Percentiles rank a stretch among this genome's conserved stretches.
These are phyloP conservation scores for Paramormyrops kingsleyae DNA, from an alignment of 2,113 vertebrate genomes.

Conservation along the genomic window DNA sequence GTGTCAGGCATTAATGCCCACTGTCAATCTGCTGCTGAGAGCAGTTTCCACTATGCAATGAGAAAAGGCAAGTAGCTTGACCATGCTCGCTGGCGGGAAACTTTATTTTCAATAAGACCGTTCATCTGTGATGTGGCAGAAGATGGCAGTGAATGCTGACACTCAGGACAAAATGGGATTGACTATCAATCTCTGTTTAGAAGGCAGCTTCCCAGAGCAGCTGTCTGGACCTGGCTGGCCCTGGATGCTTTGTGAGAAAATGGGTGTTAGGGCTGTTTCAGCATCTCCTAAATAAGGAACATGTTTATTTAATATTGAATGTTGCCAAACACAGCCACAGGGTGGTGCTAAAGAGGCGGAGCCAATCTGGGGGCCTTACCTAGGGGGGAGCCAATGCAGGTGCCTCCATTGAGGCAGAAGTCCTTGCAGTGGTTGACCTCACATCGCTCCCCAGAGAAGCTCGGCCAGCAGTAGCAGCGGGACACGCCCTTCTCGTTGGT, in stretches of 20 bases:
- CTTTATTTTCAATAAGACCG: background rate
- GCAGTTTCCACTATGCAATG: background rate
- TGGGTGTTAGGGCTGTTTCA: background rate
- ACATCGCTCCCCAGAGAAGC: constrained; percentile 75
- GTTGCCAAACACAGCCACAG: background rate
- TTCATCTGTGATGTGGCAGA: background rate
- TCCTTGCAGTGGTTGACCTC: constrained; percentile 74
- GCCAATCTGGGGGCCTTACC: constrained; percentile 49
- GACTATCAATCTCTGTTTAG: background rate
- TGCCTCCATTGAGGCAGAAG: constrained; percentile 77
- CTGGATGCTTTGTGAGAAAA: background rate
- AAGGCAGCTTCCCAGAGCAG: background rate
- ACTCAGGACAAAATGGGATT: constrained; percentile 1
- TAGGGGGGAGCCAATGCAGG: constrained; percentile 66
- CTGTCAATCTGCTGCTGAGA: background rate
- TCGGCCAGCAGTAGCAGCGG: constrained; percentile 77
- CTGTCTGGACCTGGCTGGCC: background rate
- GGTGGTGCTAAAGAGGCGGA: background rate
- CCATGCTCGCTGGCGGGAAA: background rate
- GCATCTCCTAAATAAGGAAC: background rate
- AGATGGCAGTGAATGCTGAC: background rate
- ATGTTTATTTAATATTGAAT: background rate
- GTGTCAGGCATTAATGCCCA: background rate
- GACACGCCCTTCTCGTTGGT: constrained; percentile 74
- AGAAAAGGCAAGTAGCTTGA: background rate